Evolutionary conservation across 2,797 vertebrate genomes (phyloP).

Genomic region (Sphenopsis melanotis): DNA sequence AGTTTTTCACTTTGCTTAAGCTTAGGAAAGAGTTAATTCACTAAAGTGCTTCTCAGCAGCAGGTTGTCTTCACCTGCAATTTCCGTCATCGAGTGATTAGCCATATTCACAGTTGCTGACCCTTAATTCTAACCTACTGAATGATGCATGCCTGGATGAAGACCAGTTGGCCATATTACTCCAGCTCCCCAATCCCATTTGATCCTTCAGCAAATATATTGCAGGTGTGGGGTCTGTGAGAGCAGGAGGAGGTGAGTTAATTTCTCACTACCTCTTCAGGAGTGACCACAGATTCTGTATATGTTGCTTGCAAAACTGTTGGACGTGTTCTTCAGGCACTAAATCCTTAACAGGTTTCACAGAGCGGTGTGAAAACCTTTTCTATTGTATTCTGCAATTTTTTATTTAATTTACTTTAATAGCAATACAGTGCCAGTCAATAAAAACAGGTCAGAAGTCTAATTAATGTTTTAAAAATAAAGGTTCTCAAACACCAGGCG

Average conservation of each 20-base stretch:
- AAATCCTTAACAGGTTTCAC: slow-evolving; percentile 54
- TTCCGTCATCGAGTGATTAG: slow-evolving; percentile 72
- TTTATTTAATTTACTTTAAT: slow-evolving; percentile 84
- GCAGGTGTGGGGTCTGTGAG: slow-evolving; percentile 67
- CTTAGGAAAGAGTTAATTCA: slow-evolving; percentile 71
- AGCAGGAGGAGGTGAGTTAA: slow-evolving; percentile 21
- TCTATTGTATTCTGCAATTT: slow-evolving; percentile 85
- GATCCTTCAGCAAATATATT: slow-evolving; percentile 63
- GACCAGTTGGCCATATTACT: slow-evolving; percentile 72
- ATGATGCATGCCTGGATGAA: slow-evolving; percentile 71
- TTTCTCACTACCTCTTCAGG: slow-evolving; percentile 46
- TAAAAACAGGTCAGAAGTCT: slow-evolving; percentile 74
- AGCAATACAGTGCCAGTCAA: slow-evolving; percentile 66
- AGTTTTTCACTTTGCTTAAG: slow-evolving; percentile 61
- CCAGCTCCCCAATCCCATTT: slow-evolving; percentile 57
- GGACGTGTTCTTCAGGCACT: slow-evolving; percentile 35
- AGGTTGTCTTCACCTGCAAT: slow-evolving; percentile 71
- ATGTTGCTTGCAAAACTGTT: slow-evolving; percentile 65
- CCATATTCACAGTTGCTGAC: slow-evolving; percentile 75
- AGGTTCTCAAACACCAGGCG: slow-evolving; percentile 81
- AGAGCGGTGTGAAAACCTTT: slow-evolving; percentile 70
- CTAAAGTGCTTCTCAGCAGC: slow-evolving; percentile 61
- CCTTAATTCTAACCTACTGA: slow-evolving; percentile 68
- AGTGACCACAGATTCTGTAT: slow-evolving; percentile 56
- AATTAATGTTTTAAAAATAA: slow-evolving; percentile 83